Conservation (phyloP, 2,888 invertebrate genomes). For the Eupithecia subfuscata region DNA sequence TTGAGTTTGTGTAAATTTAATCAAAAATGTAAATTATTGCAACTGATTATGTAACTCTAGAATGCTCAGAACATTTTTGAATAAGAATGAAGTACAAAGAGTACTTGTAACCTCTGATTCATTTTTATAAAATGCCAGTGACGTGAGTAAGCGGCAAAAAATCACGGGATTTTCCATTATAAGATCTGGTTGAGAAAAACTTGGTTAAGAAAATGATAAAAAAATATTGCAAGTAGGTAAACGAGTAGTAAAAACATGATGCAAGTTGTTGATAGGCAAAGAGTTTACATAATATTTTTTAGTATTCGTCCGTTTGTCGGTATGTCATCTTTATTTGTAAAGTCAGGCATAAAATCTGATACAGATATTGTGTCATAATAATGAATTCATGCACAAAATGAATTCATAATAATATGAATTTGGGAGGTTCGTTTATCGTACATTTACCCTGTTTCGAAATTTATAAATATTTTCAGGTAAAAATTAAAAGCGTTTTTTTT, state of each 20-base stretch:
- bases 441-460: no score
- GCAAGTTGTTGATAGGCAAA: neutral
- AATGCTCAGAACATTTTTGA: slow-evolving; percentile 8
- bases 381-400: no score
- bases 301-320: neutral
- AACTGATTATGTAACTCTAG: neutral
- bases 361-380: no score
- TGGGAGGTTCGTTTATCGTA: no score
- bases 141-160: slow-evolving; percentile 27
- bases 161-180: slow-evolving; percentile 27
- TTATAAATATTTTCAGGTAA: no score
- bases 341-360: neutral
- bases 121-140: slow-evolving; percentile 21
- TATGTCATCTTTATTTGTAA: neutral
- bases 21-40: neutral
- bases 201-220: slow-evolving; percentile 1
- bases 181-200: slow-evolving; percentile 6
- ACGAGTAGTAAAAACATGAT: neutral
- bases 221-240: neutral
- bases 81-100: slow-evolving; percentile 12
- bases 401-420: no score
- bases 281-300: neutral
- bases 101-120: slow-evolving; percentile 13
- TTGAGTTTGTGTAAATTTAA: neutral
- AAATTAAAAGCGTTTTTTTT: no score